phyloP scores from a whole-genome alignment of 1,140 invertebrate species.

The Drosophila oshimai region DNA sequence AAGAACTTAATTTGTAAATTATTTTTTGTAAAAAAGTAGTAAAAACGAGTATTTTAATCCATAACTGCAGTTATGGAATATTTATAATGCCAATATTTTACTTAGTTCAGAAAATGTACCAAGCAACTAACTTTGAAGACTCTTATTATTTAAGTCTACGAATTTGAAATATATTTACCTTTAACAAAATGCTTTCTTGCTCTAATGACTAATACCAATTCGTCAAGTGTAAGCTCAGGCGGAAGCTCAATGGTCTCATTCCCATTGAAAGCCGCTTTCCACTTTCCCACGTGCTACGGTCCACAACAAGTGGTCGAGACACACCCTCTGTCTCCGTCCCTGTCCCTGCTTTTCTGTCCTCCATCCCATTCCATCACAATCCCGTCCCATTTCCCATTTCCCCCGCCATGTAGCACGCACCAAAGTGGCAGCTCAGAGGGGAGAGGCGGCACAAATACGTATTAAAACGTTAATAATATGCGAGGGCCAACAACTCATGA shows the following conservation, averaged over 20 bases:
- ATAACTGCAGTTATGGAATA: no score
- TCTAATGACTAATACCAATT: not conserved
- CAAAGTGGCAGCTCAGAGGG: constrained; percentile 38
- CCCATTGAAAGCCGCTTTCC: constrained; percentile 28
- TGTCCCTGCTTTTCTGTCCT: not conserved
- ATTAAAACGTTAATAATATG: constrained; percentile 72
- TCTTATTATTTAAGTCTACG: no score
- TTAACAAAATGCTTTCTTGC: not conserved
- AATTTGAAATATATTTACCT: no score
- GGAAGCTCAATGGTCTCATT: constrained; percentile 49
- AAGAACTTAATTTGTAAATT: no score
- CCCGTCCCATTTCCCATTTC: constrained; percentile 1
- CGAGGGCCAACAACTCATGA: constrained; percentile 66
- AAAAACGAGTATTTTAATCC: no score
- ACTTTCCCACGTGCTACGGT: constrained; percentile 64
- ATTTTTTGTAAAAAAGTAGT: no score
- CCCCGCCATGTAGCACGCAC: constrained; percentile 68
- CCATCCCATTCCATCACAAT: constrained; percentile 1
- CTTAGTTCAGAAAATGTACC: no score
- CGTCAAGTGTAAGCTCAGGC: constrained; percentile 17
- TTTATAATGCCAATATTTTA: no score
- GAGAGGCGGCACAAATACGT: constrained; percentile 54
- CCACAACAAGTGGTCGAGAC: constrained; percentile 67
- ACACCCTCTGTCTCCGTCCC: constrained; percentile 41
- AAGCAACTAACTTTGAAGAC: no score